Conservation (phyloP, 2,888 invertebrate species). For the Metallyticus violacea region DNA sequence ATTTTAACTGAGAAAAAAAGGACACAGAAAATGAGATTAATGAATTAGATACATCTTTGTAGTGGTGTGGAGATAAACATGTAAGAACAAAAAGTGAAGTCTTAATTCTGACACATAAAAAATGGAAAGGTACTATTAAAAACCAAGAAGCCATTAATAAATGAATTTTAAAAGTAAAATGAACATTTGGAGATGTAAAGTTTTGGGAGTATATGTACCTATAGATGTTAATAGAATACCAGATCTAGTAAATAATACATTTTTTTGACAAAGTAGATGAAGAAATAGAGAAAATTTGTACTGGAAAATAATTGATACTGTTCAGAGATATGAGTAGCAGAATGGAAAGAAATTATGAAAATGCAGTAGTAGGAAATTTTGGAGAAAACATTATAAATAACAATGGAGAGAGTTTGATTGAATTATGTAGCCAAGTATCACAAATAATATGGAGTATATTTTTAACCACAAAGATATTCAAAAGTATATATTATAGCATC, state of each 20-base stretch:
- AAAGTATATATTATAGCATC: no score
- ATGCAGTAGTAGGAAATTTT: not conserved
- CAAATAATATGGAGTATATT: no score
- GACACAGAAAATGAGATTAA: not conserved
- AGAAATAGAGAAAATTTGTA: not conserved
- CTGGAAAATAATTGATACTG: not conserved
- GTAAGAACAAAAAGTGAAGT: not conserved
- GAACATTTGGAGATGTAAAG: not conserved
- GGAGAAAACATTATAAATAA: not conserved
- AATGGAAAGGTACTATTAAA: not conserved
- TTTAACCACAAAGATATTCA: not conserved
- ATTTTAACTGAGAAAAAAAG: not conserved
- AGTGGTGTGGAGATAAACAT: not conserved
- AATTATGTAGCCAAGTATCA: not conserved
- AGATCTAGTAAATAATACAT: not conserved
- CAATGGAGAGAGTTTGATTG: not conserved
- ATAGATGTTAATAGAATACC: not conserved
- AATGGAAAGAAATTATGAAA: not conserved
- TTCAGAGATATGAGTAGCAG: not conserved
- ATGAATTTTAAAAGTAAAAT: not conserved
- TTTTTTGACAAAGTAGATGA: not conserved
- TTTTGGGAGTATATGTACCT: not conserved
- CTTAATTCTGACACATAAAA: not conserved
- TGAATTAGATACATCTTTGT: not conserved
- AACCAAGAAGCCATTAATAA: not conserved